These are phyloP conservation scores for Chymomyza procnemis DNA, from an alignment of 2,888 invertebrate genomes.

Conservation along the genomic window DNA sequence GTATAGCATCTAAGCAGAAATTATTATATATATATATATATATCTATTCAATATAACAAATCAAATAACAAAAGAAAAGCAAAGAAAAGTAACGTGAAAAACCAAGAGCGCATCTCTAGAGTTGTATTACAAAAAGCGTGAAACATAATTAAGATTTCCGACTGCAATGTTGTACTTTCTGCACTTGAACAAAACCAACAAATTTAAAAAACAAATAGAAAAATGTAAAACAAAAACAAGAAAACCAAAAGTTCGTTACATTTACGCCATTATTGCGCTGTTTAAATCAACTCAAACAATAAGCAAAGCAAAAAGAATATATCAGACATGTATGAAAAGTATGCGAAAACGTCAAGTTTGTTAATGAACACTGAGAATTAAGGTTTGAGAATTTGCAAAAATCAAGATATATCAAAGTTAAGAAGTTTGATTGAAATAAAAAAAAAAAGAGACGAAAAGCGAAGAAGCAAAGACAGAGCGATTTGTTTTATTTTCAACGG, in stretches of 20 bases:
- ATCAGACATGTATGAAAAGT: conserved; percentile 15
- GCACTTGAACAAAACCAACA: conserved; percentile 38
- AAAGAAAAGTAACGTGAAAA: background rate
- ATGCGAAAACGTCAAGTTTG: conserved; percentile 48
- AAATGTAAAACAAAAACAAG: conserved; percentile 18
- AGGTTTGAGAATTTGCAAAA: conserved; percentile 45
- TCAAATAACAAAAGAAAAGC: conserved; percentile 12
- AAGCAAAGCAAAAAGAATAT: conserved; percentile 10
- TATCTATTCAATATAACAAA: conserved; percentile 1
- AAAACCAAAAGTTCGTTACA: conserved; percentile 50
- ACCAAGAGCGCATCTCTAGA: background rate
- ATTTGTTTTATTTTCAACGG: conserved; percentile 25
- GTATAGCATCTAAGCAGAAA: conserved; percentile 8
- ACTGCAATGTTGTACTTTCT: conserved; percentile 67
- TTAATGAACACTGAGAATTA: conserved; percentile 44
- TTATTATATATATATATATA: too few relatives aligned
- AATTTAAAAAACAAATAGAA: conserved; percentile 13
- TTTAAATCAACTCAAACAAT: conserved; percentile 19
- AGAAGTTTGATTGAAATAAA: conserved; percentile 33
- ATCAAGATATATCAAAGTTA: conserved; percentile 10
- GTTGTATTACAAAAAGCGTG: conserved; percentile 1
- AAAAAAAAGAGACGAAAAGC: conserved; percentile 47
- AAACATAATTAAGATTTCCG: conserved; percentile 26
- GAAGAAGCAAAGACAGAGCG: conserved; percentile 38
- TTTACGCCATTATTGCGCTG: conserved; percentile 32